These are phyloP conservation scores for Thryonomys swinderianus DNA, from an alignment of 2,113 vertebrate species.

Conservation along the genomic window DNA sequence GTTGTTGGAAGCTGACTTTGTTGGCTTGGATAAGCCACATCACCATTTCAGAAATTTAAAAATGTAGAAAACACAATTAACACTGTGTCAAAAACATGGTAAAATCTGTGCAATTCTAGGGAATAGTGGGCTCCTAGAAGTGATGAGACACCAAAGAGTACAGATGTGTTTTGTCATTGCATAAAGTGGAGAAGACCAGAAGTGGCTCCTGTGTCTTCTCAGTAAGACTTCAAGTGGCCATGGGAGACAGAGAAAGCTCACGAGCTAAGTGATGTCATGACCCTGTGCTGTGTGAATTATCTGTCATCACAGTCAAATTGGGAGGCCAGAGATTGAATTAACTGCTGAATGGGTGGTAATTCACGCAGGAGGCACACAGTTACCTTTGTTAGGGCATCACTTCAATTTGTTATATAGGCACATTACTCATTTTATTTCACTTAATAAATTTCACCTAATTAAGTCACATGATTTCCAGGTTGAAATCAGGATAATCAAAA, in stretches of 20 bases:
- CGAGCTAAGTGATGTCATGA: not conserved
- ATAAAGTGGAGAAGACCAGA: not conserved
- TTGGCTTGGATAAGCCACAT: not conserved
- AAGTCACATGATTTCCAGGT: constrained; percentile 26
- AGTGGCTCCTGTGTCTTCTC: not conserved
- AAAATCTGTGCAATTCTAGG: not conserved
- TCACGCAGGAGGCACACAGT: not conserved
- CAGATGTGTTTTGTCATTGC: not conserved
- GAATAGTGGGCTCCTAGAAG: not conserved
- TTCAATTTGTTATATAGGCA: constrained; percentile 5
- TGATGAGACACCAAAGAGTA: not conserved
- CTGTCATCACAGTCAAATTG: not conserved
- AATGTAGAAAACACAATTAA: not conserved
- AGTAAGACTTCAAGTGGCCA: not conserved
- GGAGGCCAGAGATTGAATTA: constrained; percentile 22
- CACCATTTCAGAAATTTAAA: constrained; percentile 27
- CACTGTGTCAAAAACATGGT: not conserved
- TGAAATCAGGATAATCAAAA: constrained; percentile 57
- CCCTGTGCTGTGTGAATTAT: not conserved
- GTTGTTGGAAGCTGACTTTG: not conserved
- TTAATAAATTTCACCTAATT: constrained; percentile 56
- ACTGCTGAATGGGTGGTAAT: not conserved
- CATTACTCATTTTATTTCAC: constrained; percentile 47
- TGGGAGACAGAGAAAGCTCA: not conserved
- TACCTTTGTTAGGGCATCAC: constrained; percentile 40